phyloP scores from a whole-genome alignment of 2,113 vertebrate species.

The Acinonyx jubatus region DNA sequence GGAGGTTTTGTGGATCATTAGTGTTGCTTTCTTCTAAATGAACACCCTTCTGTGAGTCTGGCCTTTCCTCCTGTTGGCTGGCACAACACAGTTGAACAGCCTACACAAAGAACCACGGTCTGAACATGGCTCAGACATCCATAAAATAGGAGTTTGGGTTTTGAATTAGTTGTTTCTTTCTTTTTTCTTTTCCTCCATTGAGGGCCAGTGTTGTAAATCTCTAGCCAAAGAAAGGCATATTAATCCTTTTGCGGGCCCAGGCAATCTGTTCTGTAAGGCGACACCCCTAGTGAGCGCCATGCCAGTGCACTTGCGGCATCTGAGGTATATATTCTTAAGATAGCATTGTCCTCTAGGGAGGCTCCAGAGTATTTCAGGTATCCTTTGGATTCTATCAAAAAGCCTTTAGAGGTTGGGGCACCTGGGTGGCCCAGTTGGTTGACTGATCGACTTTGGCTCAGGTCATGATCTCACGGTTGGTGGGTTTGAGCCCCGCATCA shows the following conservation, averaged over 20 bases:
- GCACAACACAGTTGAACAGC: not conserved
- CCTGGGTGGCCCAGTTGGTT: no score
- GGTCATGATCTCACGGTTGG: no score
- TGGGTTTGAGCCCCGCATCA: no score
- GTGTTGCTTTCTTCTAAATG: not conserved
- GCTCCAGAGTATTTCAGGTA: not conserved
- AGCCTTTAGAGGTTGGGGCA: not conserved
- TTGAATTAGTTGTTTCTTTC: conserved; percentile 94
- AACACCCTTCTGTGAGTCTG: not conserved
- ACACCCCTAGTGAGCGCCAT: not conserved
- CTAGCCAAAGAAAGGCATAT: conserved; percentile 83
- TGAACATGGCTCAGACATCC: conserved; percentile 85
- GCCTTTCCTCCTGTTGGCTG: not conserved
- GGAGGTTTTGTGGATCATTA: not conserved
- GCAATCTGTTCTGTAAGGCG: not conserved
- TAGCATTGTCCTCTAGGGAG: not conserved
- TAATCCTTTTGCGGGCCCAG: not conserved
- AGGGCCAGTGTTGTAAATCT: conserved; percentile 88
- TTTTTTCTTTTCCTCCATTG: conserved; percentile 90
- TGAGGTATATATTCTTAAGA: not conserved
- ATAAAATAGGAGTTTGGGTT: conserved; percentile 94
- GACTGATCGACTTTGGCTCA: no score
- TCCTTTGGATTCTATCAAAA: not conserved
- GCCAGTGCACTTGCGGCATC: not conserved
- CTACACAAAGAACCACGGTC: not conserved